phyloP scores from a whole-genome alignment of 2,113 vertebrate genomes.

The Hemiprocne comata region DNA sequence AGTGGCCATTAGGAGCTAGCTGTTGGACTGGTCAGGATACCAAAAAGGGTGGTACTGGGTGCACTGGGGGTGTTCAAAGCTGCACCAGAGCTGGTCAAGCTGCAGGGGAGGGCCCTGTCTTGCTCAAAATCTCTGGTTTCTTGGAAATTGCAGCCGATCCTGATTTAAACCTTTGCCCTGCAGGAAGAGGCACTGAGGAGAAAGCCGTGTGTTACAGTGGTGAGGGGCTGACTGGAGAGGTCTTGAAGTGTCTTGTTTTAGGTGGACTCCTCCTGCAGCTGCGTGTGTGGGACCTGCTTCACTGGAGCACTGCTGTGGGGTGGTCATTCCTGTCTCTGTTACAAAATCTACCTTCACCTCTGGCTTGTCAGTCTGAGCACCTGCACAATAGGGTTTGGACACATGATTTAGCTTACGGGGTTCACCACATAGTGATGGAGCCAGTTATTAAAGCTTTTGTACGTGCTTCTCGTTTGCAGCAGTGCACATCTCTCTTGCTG shows the following conservation, averaged over 20 bases:
- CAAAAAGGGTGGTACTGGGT: neutral
- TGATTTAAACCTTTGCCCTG: neutral
- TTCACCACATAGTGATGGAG: neutral
- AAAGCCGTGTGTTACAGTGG: accelerated
- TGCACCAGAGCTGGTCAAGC: neutral
- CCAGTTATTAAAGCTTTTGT: no score
- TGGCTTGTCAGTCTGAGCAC: neutral
- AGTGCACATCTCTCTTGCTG: neutral
- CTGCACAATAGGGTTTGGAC: accelerated
- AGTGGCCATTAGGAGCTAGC: neutral
- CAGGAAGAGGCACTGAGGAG: neutral
- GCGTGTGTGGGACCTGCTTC: neutral
- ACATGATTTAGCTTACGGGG: accelerated
- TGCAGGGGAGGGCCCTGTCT: neutral
- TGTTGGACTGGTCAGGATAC: neutral
- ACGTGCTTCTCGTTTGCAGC: neutral
- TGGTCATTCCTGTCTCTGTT: neutral
- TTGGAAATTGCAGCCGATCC: neutral
- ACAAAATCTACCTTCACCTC: neutral
- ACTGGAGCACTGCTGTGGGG: neutral
- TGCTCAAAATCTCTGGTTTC: neutral
- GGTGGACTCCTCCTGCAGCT: neutral
- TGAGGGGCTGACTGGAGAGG: accelerated
- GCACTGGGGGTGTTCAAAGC: neutral
- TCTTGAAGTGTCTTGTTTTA: neutral